These are phyloP conservation scores for Temnothorax longispinosus DNA, from an alignment of 1,140 invertebrate species.

Conservation along the genomic window DNA sequence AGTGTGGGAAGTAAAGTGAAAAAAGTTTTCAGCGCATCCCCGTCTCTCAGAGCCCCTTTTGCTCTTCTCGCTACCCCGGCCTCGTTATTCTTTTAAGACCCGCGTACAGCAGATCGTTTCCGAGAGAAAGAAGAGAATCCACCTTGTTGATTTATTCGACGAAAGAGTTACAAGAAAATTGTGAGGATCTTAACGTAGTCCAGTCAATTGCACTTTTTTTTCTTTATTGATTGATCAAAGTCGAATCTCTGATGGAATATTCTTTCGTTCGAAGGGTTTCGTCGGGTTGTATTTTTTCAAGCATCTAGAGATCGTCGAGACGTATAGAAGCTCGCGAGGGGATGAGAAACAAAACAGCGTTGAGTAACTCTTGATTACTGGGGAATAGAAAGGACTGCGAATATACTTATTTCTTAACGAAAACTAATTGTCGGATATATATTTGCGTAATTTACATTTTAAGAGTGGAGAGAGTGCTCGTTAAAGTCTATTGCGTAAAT, in stretches of 20 bases:
- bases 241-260: slow-evolving; percentile 35
- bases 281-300: slow-evolving; percentile 40
- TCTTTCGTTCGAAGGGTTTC: slow-evolving; percentile 19
- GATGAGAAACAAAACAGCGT: too few species aligned
- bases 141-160: slow-evolving; percentile 48
- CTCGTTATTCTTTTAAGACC: slow-evolving; percentile 51
- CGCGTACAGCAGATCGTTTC: slow-evolving; percentile 43
- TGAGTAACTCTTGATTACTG: slow-evolving; percentile 35
- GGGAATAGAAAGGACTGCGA: not conserved
- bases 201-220: slow-evolving; percentile 20
- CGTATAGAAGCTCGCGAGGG: not conserved
- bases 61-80: not conserved
- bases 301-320: not conserved
- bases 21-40: slow-evolving; percentile 25
- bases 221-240: slow-evolving; percentile 23
- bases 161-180: slow-evolving; percentile 39
- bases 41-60: not conserved
- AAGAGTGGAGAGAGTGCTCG: slow-evolving; percentile 17
- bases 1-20: slow-evolving; percentile 21
- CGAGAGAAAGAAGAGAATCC: slow-evolving; percentile 1
- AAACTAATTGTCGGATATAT: slow-evolving; percentile 48
- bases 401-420: slow-evolving; percentile 41
- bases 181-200: slow-evolving; percentile 35
- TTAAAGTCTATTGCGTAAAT: slow-evolving; percentile 55
- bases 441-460: slow-evolving; percentile 49